Base-by-base conservation (phyloP, 2,888 invertebrate species). In the Synanthedon andrenaeformis region DNA sequence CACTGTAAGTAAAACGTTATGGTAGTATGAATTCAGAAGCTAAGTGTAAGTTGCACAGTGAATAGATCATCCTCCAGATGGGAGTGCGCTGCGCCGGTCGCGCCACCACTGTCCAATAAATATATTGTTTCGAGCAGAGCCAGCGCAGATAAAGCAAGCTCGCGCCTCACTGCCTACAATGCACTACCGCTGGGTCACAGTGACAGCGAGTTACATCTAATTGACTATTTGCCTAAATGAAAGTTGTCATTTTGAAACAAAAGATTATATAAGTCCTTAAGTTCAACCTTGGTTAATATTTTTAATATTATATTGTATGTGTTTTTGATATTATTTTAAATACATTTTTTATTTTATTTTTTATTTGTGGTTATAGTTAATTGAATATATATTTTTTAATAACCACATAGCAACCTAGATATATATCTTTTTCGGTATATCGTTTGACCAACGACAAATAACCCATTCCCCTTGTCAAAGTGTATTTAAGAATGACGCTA, bases 71-170 rank as follows among this genome's bases (percentile, higher is more conserved):
- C 80, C 79, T 66, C 69, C 66, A 76, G 79, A 77, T 79, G 74
- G 80, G 35, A 35, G 35, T 35, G 35, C 35, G 70, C 66, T 70
- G 69, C 67, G 63, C 67, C 35, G 35, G 35, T 63, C 69, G 74
- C 75, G 76, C 76, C 74, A 76, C 76, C 74, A 76, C 80, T 82
- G 86, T 85, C 84, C 84, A 86, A 86, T 86, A 85, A 86, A 87
- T 87, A 87, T 86, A 86, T 86, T 86, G 86, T 86, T 86, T 87
- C 82, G 81, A 79, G 81, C 81, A 74, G 73, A 81, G 82, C 85
- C 83, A 83, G 85, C 81, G 72, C 79, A 85, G 86, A 86, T 85
- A 87, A 86, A 86, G 86, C 85, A 82, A 81, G 80, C 86, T 85
- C 84, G 81, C 85, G 84, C 82, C 82, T 80, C 80, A 80, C 76